A percentile compares a stretch with the other conserved stretches of the same genome.
Evolutionary conservation across 2,797 vertebrate species (phyloP).

Genomic region (Borostomias antarcticus): DNA sequence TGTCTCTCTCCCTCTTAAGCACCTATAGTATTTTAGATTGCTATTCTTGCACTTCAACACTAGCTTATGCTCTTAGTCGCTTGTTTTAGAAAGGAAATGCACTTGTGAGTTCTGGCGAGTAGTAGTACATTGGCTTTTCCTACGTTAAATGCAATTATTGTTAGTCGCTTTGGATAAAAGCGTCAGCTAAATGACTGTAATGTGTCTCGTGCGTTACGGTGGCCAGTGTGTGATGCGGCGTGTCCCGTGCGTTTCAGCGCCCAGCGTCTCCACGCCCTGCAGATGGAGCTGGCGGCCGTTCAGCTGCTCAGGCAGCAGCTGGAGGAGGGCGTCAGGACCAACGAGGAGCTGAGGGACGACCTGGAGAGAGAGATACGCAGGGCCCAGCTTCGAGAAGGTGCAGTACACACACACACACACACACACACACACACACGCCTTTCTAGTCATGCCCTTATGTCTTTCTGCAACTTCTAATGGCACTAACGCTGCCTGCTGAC

Average conservation of each 20-base stretch:
- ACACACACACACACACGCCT: constrained; percentile 14
- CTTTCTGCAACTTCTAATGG: constrained; percentile 7
- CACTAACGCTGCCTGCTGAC: constrained; percentile 29
- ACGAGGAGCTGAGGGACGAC: constrained; percentile 82
- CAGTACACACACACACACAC: constrained; percentile 46
- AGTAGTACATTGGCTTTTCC: too few relatives aligned
- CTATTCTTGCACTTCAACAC: too few relatives aligned
- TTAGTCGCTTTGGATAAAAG: too few relatives aligned
- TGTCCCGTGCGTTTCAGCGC: constrained; percentile 55
- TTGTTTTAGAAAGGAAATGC: too few relatives aligned
- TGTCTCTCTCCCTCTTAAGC: too few relatives aligned
- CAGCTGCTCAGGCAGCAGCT: constrained; percentile 86
- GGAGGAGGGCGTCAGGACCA: constrained; percentile 82
- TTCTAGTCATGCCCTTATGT: constrained; percentile 23
- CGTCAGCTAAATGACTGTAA: too few relatives aligned
- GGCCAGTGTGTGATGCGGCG: constrained; percentile 4
- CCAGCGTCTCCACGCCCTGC: constrained; percentile 75
- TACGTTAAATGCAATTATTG: too few relatives aligned
- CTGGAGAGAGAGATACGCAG: constrained; percentile 85
- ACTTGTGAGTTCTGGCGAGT: too few relatives aligned
- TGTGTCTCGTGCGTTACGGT: too few relatives aligned
- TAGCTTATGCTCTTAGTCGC: too few relatives aligned
- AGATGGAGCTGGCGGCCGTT: constrained; percentile 84
- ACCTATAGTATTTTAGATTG: too few relatives aligned
- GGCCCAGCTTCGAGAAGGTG: constrained; percentile 85